Evolutionary conservation across 2,113 vertebrate species (phyloP).

Genomic region (Columba livia): DNA sequence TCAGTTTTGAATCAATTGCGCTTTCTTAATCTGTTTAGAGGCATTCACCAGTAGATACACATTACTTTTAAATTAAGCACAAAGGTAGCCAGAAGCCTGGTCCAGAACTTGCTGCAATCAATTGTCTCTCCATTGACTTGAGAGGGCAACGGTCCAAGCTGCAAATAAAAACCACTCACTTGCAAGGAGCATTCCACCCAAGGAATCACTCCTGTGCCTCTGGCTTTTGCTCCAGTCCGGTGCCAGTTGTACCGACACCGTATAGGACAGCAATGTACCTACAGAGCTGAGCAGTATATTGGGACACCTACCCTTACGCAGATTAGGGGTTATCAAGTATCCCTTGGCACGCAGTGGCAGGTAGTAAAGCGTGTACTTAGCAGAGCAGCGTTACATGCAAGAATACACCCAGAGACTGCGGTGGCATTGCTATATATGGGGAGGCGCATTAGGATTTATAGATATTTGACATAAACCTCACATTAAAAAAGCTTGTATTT

Average conservation of each 20-base stretch:
- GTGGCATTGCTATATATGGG: background rate
- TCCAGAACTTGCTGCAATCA: constrained; percentile 25
- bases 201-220: background rate
- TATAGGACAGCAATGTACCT: background rate
- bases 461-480: background rate
- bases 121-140: background rate
- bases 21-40: constrained; percentile 29
- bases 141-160: background rate
- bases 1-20: constrained; percentile 8
- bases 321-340: background rate
- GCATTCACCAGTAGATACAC: background rate
- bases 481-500: background rate
- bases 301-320: background rate
- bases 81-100: background rate
- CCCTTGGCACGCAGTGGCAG: background rate
- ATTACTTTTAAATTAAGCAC: constrained; percentile 2
- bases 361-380: background rate
- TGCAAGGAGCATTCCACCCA: background rate
- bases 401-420: background rate
- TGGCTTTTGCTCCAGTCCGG: background rate
- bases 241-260: background rate
- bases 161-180: background rate
- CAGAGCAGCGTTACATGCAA: background rate
- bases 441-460: background rate
- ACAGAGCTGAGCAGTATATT: background rate